Evolutionary conservation across 2,888 invertebrate species (phyloP).

Genomic region (Boloria selene): DNA sequence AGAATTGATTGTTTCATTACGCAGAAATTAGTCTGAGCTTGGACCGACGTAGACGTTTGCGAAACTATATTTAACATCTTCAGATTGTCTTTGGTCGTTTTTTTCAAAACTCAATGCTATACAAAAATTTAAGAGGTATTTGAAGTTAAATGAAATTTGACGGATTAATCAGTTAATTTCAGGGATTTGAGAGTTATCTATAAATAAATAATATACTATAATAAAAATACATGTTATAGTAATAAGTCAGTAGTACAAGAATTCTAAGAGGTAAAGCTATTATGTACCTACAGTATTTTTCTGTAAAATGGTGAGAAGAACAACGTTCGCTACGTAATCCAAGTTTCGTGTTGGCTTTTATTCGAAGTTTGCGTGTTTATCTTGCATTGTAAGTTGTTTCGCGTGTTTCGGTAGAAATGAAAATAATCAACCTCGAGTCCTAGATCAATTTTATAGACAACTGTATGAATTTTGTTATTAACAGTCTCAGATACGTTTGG

Average conservation of each 20-base stretch:
- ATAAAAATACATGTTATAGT: neutral
- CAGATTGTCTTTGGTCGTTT: neutral
- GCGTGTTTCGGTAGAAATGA: conserved; percentile 59
- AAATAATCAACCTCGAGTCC: conserved; percentile 59
- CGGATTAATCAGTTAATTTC: too few species aligned
- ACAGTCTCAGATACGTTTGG: conserved; percentile 27
- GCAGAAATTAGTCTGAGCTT: conserved; percentile 25
- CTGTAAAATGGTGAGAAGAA: conserved; percentile 54
- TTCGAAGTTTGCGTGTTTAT: conserved; percentile 73
- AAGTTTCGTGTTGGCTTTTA: conserved; percentile 64
- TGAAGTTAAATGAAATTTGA: too few species aligned
- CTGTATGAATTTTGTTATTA: conserved; percentile 31
- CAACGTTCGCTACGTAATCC: conserved; percentile 65
- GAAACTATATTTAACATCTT: conserved; percentile 3
- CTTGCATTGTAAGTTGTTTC: conserved; percentile 66
- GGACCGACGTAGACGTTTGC: conserved; percentile 1
- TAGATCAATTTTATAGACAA: conserved; percentile 50
- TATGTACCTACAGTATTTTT: conserved; percentile 44
- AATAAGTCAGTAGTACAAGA: neutral
- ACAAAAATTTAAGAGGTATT: too few species aligned
- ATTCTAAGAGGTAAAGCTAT: neutral
- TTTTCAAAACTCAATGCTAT: neutral
- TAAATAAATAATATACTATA: too few species aligned
- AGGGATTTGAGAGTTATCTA: too few species aligned
- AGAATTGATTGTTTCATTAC: conserved; percentile 20